Base-by-base conservation (phyloP, 2,888 invertebrate species). In the Andrena fulva region DNA sequence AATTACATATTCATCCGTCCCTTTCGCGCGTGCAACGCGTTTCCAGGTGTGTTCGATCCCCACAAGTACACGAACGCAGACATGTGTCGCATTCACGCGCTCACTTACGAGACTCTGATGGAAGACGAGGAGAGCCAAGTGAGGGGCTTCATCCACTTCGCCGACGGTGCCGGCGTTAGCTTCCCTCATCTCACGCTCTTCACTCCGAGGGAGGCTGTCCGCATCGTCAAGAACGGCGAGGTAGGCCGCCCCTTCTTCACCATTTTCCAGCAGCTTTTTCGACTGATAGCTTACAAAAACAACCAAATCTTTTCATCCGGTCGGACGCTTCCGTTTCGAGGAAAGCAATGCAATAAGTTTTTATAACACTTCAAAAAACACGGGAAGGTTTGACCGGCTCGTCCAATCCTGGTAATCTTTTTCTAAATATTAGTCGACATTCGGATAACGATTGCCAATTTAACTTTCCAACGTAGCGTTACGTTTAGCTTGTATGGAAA, bases 51-150 rank as follows among this genome's bases (percentile, higher is more conserved):
- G 16, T 97, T 97, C 93, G 97, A 97, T 94, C 96, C 97, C 0
- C 96, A 96, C 92, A 96, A 96, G 91, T 97, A 96, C 92, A 96
- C 96, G 8, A 96, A 97, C 90, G 96, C 96, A 68, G 97, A 97
- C 91, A 96, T 97, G 96, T 96, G 97, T 92, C 96, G 97, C 42
- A 96, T 97, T 1, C 97, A 97, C 94, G 96, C 96, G 67, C 95
- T 96, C 60, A 96, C 96, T 29, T 97, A 97, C 92, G 98, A 98
- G 93, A 96, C 97, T 0, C 92, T 97, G 63, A 95, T 98, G 95
- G 97, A 97, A 92, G 97, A 97, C 91, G 97, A 98, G 92, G 96
- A 97, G 87, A 96, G 95, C 87, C 98, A 98, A 94, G 95, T 97
- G 7, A 95, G 96, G 16, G 98, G 98, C 12, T 95, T 97, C 90